Evolutionary conservation across 2,113 vertebrate species (phyloP), one percentile per base, ranked within the genome.

Genomic region (Myiopsitta monachus): DNA sequence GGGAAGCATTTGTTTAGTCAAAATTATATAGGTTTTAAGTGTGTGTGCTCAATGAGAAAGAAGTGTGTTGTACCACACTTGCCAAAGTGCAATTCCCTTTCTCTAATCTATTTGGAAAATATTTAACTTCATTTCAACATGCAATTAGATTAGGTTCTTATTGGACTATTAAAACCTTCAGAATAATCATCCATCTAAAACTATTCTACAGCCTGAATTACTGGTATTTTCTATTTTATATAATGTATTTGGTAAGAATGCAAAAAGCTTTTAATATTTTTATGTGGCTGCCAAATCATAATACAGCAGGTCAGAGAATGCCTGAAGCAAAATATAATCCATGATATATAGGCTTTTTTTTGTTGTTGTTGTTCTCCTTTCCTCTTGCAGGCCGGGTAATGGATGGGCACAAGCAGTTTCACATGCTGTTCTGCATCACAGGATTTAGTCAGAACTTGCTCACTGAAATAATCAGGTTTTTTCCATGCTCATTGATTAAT

Each of bases 261-360:
- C 95, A 97, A 97, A 92, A 36, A 97, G 85, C 72, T 96, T 96
- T 97, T 94, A 95, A 95, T 97, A 97, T 92, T 89, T 96, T 94
- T 68, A 87, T 89, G 90, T 88, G 82, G 89, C 86, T 95, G 81
- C 87, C 93, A 95, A 95, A 93, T 92, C 82, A 94, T 87, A 96
- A 97, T 93, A 92, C 92, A 93, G 92, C 93, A 97, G 92, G 94
- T 96, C 96, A 95, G 68, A 77, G 92, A 96, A 94, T 67, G 95
- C 92, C 87, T 95, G 73, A 95, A 89, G 88, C 87, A 96, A 80
- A 57, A 67, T 44, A 88, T 43, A 96, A 93, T 94, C 84, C 84
- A 96, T 88, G 36, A 96, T 92, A 92, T 62, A 96, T 76, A 49
- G 54, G 17, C 16, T 11, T 62, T 61, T 81, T 87, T 77, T 68